Evolutionary conservation across 1,140 invertebrate species (phyloP), one percentile per base, ranked within the genome.

Genomic region (Limonius californicus): DNA sequence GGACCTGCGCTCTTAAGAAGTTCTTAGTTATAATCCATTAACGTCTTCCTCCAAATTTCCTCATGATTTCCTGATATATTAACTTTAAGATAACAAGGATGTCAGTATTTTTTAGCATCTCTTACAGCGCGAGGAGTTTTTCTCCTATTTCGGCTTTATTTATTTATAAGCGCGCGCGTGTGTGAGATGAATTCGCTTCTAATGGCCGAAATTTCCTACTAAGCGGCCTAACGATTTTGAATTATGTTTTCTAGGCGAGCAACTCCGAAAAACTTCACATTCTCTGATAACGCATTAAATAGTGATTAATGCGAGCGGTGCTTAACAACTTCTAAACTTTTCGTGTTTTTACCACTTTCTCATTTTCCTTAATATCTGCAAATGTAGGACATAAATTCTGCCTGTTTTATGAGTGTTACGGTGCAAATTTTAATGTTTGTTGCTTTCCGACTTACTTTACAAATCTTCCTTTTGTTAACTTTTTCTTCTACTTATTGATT

Each of bases 261-360:
- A 19, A 39, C 19, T 21, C 15, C 9, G 16, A 20, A 43, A 63
- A 61, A 45, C 64, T 39, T 63, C 50, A 57, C 54, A 54, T 20
- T 59, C 65, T 61, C 63, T 62, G 63, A 65, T 68, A 65, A 65
- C 62, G 56, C 63, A 59, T 61, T 65, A 68, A 68, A 68, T 50
- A 56, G 61, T 68, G 66, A 68, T 68, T 63, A 68, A 68, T 68
- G 66, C 54, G 63, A 59, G 53, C 55, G 42, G 54, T 60, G 66
- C 60, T 62, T 65, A 68, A 68, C 61, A 68, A 68, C 63, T 68
- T 62, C 54, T 50, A 57, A 68, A 65, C 54, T 68, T 68, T 65
- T 60, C 66, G 16, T 65, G 63, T 68, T 68, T 65, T 68, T 68
- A 68, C 66, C 66, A 68, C 63, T 68, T 68, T 65, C 66, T 62